phyloP scores from a whole-genome alignment of 2,888 invertebrate genomes.

The Esperia sulphurella region DNA sequence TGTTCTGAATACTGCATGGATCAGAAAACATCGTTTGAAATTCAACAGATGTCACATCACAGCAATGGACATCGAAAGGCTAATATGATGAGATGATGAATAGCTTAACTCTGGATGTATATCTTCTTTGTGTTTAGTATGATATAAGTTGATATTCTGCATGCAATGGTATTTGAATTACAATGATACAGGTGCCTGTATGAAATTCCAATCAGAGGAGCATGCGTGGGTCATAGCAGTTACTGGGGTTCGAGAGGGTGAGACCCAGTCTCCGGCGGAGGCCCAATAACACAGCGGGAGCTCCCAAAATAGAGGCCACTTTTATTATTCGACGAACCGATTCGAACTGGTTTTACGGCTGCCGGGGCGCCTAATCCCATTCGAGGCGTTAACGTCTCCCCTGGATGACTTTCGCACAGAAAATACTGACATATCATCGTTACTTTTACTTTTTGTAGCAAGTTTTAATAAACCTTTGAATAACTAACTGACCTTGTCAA shows the following conservation, averaged over 20 bases:
- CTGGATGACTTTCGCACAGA: constrained; percentile 23
- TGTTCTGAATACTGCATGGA: too few relatives aligned
- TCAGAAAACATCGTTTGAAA: not conserved
- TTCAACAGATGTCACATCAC: not conserved
- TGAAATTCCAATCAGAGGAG: constrained; percentile 15
- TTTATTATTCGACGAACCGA: constrained; percentile 63
- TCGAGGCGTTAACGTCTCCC: constrained; percentile 44
- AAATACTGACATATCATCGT: constrained; percentile 15
- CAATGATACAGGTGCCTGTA: constrained; percentile 19
- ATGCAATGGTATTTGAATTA: constrained; percentile 15
- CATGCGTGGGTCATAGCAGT: constrained; percentile 14
- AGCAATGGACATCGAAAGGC: not conserved
- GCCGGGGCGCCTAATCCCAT: constrained; percentile 47
- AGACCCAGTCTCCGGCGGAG: constrained; percentile 18
- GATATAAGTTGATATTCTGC: not conserved
- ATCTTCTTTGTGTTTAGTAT: too few relatives aligned
- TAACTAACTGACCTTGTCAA: constrained; percentile 5
- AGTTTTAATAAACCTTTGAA: not conserved
- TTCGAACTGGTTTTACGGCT: constrained; percentile 63
- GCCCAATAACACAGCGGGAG: constrained; percentile 57
- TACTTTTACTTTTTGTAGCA: not conserved
- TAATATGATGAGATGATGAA: too few relatives aligned
- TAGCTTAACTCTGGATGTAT: too few relatives aligned
- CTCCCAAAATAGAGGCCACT: constrained; percentile 68
- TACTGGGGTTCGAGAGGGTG: constrained; percentile 16